Base-by-base conservation (phyloP, 2,113 vertebrate species). In the Percina caprodes region DNA sequence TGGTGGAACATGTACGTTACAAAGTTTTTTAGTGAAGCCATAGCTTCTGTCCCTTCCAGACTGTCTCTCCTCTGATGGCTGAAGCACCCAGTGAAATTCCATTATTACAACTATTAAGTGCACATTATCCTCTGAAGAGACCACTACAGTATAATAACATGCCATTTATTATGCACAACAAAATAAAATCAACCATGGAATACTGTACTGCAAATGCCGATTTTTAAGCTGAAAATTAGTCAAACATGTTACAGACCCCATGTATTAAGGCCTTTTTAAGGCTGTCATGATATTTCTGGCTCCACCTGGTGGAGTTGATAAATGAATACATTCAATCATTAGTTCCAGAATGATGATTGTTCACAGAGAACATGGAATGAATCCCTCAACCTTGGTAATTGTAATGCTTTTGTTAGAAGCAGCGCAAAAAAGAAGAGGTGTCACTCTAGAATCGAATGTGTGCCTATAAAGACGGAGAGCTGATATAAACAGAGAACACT, bases 291-390 rank as follows among this genome's bases (percentile, higher is more conserved):
- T 61, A 21, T 77, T 6, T 84, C 16, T 86, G 68, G 62, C 86
- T 73, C 69, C 84, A 77, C 51, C 79, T 83, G 45, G 35, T 78
- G 84, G 84, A 11, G 21, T 18, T 6, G 3, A 46, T 30, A 3
- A 21, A 15, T 52, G 0, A 63, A 24, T 62, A 6, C 78, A 30
- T 1, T 23, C n/a, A 13, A 2, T 42, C 3, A 24, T 69, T 21
- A 39, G 46, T 62, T 51, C 30, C 45, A 54, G 42, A 7, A 19
- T 19, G 24, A 2, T 45, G 51, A 39, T 56, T 69, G 48, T 26
- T 49, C 16, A 33, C 16, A 13, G 21, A 19, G 49, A 79, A 67
- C 21, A 45, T 8, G 0, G 2, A 66, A 24, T 26, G n/a, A 80
- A 42, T 69, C 56, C 16, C 21, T 68, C 39, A 69, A 6, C 52